phyloP scores from a whole-genome alignment of 2,797 vertebrate species.

The Periparus ater region DNA sequence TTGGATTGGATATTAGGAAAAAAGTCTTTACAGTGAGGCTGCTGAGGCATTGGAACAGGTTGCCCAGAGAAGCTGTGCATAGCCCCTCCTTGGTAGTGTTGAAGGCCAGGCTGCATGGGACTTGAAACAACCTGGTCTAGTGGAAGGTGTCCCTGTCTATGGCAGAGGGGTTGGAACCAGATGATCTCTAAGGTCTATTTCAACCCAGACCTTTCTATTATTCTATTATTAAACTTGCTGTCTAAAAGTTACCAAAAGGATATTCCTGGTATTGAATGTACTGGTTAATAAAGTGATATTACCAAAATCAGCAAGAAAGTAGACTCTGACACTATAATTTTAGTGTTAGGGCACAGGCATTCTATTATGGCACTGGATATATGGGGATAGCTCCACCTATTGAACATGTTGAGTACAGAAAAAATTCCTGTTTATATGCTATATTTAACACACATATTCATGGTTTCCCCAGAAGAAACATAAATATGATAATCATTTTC shows the following conservation, averaged over 20 bases:
- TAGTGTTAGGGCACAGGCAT: not conserved
- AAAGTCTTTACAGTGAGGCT: not conserved
- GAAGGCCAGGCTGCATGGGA: not conserved
- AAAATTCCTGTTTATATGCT: not conserved
- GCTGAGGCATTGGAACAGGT: too few species aligned
- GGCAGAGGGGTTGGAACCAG: not conserved
- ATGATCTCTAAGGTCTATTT: not conserved
- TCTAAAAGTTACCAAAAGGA: not conserved
- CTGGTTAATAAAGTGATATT: not conserved
- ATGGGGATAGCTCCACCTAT: not conserved
- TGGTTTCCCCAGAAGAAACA: not conserved
- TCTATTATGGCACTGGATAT: rapidly evolving
- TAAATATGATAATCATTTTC: not conserved
- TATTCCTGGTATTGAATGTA: not conserved
- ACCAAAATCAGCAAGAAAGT: not conserved
- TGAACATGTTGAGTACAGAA: not conserved
- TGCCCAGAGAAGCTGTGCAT: not conserved
- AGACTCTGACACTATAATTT: not conserved
- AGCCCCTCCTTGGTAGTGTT: not conserved
- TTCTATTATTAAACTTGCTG: not conserved
- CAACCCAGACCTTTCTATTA: not conserved
- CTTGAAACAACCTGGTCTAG: not conserved
- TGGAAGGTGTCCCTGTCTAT: too few species aligned
- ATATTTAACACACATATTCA: not conserved
- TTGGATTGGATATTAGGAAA: not conserved